These are phyloP conservation scores for Styela plicata DNA, from an alignment of 23 tunicate species.

Conservation along the genomic window DNA sequence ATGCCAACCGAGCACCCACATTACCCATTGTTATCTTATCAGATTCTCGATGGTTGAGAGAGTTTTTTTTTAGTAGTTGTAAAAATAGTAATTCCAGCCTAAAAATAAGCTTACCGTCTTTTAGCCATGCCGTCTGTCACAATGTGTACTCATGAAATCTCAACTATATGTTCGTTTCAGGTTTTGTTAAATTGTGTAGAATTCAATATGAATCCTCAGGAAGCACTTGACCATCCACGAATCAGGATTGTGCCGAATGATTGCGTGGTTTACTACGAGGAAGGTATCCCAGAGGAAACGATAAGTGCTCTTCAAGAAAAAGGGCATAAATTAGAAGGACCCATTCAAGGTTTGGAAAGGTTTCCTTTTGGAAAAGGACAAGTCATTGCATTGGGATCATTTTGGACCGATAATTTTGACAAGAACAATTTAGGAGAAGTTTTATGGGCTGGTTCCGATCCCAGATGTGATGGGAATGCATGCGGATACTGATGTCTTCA, in stretches of 20 bases:
- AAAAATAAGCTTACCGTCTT: no score
- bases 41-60: no score
- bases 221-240: conserved; percentile 85
- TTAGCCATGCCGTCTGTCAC: no score
- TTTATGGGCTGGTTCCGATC: conserved; percentile 75
- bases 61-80: no score
- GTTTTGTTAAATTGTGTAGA: conserved; percentile 72
- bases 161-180: no score
- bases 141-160: no score
- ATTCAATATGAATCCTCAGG: conserved; percentile 86
- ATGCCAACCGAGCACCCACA: no score
- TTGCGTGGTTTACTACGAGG: conserved; percentile 44
- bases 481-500: conserved; percentile 40
- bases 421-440: not conserved
- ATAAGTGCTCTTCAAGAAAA: conserved; percentile 1
- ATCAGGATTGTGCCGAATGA: conserved; percentile 53
- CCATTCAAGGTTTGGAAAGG: conserved; percentile 40
- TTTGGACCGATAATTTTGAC: conserved; percentile 40
- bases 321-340: conserved; percentile 51
- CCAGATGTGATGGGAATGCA: conserved; percentile 70
- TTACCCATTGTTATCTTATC: no score
- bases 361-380: conserved; percentile 68
- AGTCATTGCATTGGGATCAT: conserved; percentile 37
- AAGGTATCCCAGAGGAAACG: conserved; percentile 40
- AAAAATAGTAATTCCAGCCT: no score